A percentile compares a stretch with the other conserved stretches of the same genome.
These are phyloP conservation scores for Ranitomeya imitator DNA, from an alignment of 2,113 vertebrate species.

Conservation along the genomic window DNA sequence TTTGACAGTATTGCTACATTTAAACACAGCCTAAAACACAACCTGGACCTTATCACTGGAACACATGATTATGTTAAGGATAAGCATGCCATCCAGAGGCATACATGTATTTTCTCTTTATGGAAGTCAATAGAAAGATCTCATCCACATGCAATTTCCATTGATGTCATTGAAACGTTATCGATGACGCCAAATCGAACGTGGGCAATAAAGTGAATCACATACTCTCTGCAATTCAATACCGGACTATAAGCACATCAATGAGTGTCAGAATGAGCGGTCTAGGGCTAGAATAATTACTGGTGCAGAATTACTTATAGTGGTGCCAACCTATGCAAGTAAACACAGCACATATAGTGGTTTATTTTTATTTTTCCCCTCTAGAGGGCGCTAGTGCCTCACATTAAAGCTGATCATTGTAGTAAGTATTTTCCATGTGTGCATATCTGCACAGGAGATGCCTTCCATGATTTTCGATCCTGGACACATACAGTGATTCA, in stretches of 20 bases:
- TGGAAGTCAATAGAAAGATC: background rate
- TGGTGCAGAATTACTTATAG: background rate
- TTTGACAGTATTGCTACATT: too few relatives aligned
- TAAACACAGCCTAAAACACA: too few relatives aligned
- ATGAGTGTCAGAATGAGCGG: too few relatives aligned
- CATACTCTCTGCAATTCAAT: background rate
- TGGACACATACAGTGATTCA: background rate
- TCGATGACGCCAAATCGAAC: background rate
- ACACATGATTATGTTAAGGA: too few relatives aligned
- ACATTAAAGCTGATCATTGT: background rate
- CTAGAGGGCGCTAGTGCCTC: background rate
- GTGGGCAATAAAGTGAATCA: background rate
- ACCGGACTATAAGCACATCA: too few relatives aligned
- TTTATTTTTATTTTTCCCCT: background rate
- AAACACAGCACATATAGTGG: background rate
- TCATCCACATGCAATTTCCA: background rate
- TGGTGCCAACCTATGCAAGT: background rate
- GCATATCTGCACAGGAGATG: background rate
- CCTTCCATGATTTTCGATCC: background rate
- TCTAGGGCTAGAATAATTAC: too few relatives aligned
- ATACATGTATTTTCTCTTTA: background rate
- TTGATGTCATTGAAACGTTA: background rate
- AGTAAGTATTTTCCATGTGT: background rate
- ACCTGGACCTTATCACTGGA: too few relatives aligned
- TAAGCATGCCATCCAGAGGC: too few relatives aligned